These are phyloP conservation scores for Xanthia icteritia DNA, from an alignment of 2,888 invertebrate species.

Conservation along the genomic window DNA sequence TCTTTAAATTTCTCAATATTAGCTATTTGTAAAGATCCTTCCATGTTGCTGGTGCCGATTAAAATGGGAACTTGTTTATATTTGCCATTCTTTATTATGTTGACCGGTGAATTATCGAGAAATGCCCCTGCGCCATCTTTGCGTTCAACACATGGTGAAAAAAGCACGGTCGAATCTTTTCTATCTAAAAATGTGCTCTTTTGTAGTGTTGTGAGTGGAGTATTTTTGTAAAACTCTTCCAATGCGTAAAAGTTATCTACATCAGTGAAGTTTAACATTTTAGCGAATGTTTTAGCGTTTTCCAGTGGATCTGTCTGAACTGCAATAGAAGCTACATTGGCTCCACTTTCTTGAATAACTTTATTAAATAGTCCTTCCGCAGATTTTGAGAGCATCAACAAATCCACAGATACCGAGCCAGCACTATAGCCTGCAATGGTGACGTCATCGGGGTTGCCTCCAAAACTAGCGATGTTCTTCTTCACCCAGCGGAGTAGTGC, in stretches of 20 bases:
- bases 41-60: constrained; percentile 46
- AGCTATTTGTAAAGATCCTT: constrained; percentile 34
- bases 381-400: constrained; percentile 70
- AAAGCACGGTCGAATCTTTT: constrained; percentile 28
- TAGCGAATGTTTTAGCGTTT: constrained; percentile 72
- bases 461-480: constrained; percentile 73
- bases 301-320: constrained; percentile 72
- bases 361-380: constrained; percentile 73
- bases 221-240: constrained; percentile 70
- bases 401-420: constrained; percentile 70
- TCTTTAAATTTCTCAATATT: constrained; percentile 53
- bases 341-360: constrained; percentile 75
- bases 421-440: constrained; percentile 73
- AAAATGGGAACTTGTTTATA: constrained; percentile 53
- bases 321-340: constrained; percentile 60
- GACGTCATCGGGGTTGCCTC: constrained; percentile 75
- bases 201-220: constrained; percentile 55
- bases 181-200: constrained; percentile 39
- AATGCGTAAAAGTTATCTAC: constrained; percentile 61
- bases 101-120: constrained; percentile 36
- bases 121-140: constrained; percentile 16
- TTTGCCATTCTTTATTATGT: constrained; percentile 41
- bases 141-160: constrained; percentile 51
- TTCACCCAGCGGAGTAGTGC: constrained; percentile 74
- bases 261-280: constrained; percentile 67